Base-by-base conservation (phyloP, 2,888 invertebrate species). In the Caenorhabditis sinica region DNA sequence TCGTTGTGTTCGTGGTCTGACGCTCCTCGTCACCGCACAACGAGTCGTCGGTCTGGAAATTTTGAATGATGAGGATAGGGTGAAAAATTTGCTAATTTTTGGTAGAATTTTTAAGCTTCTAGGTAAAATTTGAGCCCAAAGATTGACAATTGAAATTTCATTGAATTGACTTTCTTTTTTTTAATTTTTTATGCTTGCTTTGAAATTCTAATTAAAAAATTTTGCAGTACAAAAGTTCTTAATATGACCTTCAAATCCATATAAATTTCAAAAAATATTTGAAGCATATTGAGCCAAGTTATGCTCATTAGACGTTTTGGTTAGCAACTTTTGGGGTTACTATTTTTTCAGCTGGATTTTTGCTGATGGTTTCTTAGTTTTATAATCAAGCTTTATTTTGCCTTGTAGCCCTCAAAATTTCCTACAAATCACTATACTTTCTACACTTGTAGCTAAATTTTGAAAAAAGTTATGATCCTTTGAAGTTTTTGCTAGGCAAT, bases 41-140 rank as follows among this genome's bases (percentile, higher is more conserved):
- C 40, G 82, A 83, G 45, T 83, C 83, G 83, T 83, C 83, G 8
- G 83, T 83, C 83, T 83, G 83, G 0, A 82, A 82, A n/a, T 43
- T 20, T 15, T 1, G 20, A 23, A 20, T 9, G 5, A n/a, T 53
- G 20, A 1, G 11, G 25, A 45, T 15, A 45, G 1, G 11, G 6
- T 23, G 53, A 53, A 53, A 53, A 53, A 53, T 53, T 2, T 30
- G 45, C 45, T 11, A 13, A 6, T 8, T 15, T 45, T 45, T 17
- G 45, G 11, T 15, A 45, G 2, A 45, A 15, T 60, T 36, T 30
- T 30, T 28, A 9, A 20, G 51, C 20, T 23, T 56, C 28, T 28
- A 56, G 2, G 6, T 28, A 4, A 36, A 36, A 6, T 36, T 36
- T 36, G 33, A 36, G 33, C 9, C 33, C 9, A 36, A 9, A 6